Conservation (phyloP, 2,888 invertebrate genomes). For the Cordilura impudica region DNA sequence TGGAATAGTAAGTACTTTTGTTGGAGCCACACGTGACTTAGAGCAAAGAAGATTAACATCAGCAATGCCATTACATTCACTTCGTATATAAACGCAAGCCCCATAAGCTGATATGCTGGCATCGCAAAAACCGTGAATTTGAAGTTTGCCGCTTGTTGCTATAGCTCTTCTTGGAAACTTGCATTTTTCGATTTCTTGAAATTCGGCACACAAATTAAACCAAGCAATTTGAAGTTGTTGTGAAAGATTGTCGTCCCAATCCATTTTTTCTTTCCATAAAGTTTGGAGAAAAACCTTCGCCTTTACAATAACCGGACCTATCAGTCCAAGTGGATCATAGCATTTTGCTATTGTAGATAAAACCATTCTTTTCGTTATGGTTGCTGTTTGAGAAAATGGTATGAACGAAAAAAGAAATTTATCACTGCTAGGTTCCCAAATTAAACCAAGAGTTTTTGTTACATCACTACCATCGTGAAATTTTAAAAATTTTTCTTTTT, state of each 20-base stretch:
- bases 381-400: not conserved
- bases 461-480: constrained; percentile 34
- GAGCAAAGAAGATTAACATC: constrained; percentile 27
- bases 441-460: constrained; percentile 37
- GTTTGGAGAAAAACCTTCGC: constrained; percentile 36
- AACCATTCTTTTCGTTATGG: constrained; percentile 8
- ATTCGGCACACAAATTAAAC: constrained; percentile 16
- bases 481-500: constrained; percentile 19
- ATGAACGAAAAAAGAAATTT: constrained; percentile 35
- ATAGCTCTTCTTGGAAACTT: constrained; percentile 25
- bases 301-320: constrained; percentile 36
- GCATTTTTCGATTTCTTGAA: not conserved
- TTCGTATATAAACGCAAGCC: constrained; percentile 7
- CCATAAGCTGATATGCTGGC: constrained; percentile 34
- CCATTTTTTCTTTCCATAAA: constrained; percentile 35
- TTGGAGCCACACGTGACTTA: constrained; percentile 42
- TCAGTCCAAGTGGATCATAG: constrained; percentile 41
- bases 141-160: not conserved
- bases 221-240: constrained; percentile 6
- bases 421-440: constrained; percentile 26
- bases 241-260: constrained; percentile 33
- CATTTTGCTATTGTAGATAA: constrained; percentile 30
- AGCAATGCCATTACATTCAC: not conserved
- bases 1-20: constrained; percentile 39
- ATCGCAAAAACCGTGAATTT: constrained; percentile 47